Conservation (phyloP, 2,797 vertebrate genomes). For the Chiloscyllium punctatum region DNA sequence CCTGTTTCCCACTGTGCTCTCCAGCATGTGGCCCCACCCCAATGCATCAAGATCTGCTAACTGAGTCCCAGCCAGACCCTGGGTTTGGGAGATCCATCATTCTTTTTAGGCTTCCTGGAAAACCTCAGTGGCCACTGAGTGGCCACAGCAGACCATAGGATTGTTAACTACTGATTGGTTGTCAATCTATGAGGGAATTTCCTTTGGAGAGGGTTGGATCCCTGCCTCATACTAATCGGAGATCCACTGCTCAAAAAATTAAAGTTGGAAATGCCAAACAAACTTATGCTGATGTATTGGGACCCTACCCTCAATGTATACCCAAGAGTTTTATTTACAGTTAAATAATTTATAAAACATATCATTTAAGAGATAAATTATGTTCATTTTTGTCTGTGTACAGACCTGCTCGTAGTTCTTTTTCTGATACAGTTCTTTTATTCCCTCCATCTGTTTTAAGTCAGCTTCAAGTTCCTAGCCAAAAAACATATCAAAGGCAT, state of each 20-base stretch:
- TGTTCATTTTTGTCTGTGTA: not conserved
- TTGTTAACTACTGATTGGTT: no score
- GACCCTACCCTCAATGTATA: not conserved
- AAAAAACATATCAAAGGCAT: constrained; percentile 39
- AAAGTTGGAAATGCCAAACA: not conserved
- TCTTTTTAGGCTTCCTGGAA: no score
- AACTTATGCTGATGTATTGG: not conserved
- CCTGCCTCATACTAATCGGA: no score
- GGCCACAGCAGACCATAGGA: no score
- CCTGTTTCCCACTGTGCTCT: no score
- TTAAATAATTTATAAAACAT: not conserved
- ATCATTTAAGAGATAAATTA: not conserved
- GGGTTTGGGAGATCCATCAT: no score
- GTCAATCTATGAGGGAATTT: not conserved
- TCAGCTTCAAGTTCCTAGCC: constrained; percentile 57
- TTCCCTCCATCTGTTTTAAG: constrained; percentile 52
- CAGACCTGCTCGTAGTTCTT: constrained; percentile 57
- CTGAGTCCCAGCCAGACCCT: no score
- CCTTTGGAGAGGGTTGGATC: no score
- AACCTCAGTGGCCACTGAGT: no score
- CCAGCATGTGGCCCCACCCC: no score
- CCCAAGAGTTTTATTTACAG: not conserved
- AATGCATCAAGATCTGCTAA: no score
- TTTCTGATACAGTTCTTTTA: constrained; percentile 55
- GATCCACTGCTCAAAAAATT: not conserved